These are phyloP conservation scores for Hepsetus odoe DNA, from an alignment of 2,113 vertebrate species.

Conservation along the genomic window DNA sequence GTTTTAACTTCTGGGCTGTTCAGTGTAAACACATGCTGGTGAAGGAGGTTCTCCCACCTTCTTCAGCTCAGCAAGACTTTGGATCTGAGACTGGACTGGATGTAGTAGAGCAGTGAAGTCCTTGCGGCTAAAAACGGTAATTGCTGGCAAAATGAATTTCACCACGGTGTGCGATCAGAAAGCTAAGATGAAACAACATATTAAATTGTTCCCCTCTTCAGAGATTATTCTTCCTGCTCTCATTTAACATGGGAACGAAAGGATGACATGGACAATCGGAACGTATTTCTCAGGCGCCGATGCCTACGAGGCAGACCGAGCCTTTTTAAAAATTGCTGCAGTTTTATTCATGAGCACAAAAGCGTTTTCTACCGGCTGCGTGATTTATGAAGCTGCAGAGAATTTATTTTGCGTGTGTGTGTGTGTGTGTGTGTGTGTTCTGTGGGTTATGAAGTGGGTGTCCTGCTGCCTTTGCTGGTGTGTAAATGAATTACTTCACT, in stretches of 20 bases:
- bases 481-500: neutral
- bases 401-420: neutral
- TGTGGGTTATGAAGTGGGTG: neutral
- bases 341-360: constrained; percentile 4
- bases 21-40: neutral
- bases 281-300: neutral
- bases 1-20: neutral
- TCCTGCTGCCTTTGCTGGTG: neutral
- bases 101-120: neutral
- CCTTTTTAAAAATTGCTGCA: neutral
- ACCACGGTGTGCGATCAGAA: constrained; percentile 11
- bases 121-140: constrained; percentile 2
- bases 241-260: constrained; percentile 24
- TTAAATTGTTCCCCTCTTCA: constrained; percentile 8
- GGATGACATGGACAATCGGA: neutral
- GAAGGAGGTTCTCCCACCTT: neutral
- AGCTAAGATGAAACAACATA: constrained; percentile 27
- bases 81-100: neutral
- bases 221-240: constrained; percentile 19
- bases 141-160: constrained; percentile 32
- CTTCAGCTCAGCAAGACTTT: neutral
- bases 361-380: neutral
- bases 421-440: neutral
- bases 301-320: neutral
- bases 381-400: neutral